Evolutionary conservation across 2,888 invertebrate species (phyloP).

Genomic region (Ariolimax columbianus): DNA sequence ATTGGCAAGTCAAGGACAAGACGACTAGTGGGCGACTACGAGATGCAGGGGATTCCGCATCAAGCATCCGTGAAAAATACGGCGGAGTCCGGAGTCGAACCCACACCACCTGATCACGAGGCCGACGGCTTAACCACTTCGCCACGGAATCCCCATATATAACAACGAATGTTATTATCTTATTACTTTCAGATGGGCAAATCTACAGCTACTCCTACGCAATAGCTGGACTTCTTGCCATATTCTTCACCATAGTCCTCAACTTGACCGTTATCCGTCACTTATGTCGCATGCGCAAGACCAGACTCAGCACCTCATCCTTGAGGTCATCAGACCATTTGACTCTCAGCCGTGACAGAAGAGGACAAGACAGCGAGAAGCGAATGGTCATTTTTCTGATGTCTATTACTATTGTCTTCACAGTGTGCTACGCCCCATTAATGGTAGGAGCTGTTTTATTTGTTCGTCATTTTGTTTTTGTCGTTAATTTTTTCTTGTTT

Average conservation of each 20-base stretch:
- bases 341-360: neutral
- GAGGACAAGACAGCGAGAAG: constrained; percentile 60
- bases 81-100: no score
- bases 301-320: neutral
- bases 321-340: constrained; percentile 3
- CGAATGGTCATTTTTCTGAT: constrained; percentile 77
- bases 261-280: constrained; percentile 68
- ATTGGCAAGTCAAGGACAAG: no score
- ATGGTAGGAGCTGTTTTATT: constrained; percentile 69
- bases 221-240: constrained; percentile 66
- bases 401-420: constrained; percentile 77
- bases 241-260: constrained; percentile 64
- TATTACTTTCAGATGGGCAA: constrained; percentile 20
- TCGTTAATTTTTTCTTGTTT: neutral
- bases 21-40: no score
- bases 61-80: no score
- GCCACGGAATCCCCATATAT: no score
- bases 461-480: neutral
- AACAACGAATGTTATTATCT: neutral
- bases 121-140: no score
- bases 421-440: constrained; percentile 77
- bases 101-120: no score
- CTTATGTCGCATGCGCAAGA: constrained; percentile 66
- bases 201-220: constrained; percentile 73
- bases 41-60: no score